Base-by-base conservation (phyloP, 2,113 vertebrate species). In the Setophaga kirtlandii region DNA sequence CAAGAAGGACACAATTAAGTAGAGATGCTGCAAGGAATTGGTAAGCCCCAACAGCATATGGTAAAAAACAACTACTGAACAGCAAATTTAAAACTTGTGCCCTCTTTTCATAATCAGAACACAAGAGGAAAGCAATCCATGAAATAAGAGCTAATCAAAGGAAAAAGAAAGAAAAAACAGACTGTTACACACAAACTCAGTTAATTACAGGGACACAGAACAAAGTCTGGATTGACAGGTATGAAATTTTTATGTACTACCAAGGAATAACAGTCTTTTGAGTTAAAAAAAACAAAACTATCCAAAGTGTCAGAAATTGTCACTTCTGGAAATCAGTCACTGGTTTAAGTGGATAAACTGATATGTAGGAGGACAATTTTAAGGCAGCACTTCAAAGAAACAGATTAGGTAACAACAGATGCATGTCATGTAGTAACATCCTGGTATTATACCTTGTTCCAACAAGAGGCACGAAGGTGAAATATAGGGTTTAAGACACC, bases 381-480 rank as follows among this genome's bases (percentile, higher is more conserved):
- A 90, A 83, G 33, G 33, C 22, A 89, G 50, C 30, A 63, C 39
- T 63, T 86, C 73, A 84, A 83, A 58, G 80, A 80, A 28, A 81
- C 1, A 6, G 2, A 0, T 53, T 65, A 87, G 39, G 18, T 53
- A 94, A 37, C 35, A 83, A 37, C 35, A 87, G 42, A 74, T 25
- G 39, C 8, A 53, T 0, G 2, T 31, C 64, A 69, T n/a, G 12
- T 62, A 87, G 41, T 8, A 78, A 74, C 60, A 93, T 53, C 69
- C 42, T 63, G 56, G 28, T 62, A 69, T 84, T 81, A 91, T 9
- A 67, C 3, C 0, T 1, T 24, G 18, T 42, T 90, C 20, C 30
- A 59, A 59, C 37, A 83, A 71, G 59, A 5, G 24, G 28, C 25
- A 62, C 28, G 8, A 77, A 44, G 31, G 19, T 39, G 33, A 86